Conservation (phyloP, 2,888 invertebrate genomes). For the Leptopterna dolabrata region DNA sequence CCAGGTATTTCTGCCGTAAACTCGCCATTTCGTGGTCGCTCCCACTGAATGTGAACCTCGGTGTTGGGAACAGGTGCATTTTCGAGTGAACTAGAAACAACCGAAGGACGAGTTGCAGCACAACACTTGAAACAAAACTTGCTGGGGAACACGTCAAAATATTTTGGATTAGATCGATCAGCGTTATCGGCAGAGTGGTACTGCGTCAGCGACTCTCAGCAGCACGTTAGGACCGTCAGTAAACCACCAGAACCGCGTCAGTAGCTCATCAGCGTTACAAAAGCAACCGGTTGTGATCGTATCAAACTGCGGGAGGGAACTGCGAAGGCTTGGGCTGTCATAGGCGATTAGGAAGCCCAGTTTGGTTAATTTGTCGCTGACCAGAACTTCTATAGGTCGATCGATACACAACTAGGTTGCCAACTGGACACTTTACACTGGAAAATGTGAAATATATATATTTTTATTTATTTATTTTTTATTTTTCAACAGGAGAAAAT, state of each 20-base stretch:
- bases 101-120: too few relatives aligned
- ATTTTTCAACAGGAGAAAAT: too few relatives aligned
- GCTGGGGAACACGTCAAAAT: neutral
- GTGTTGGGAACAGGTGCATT: neutral
- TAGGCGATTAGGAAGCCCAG: neutral
- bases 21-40: conserved; percentile 6
- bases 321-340: neutral
- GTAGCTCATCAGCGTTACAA: too few relatives aligned
- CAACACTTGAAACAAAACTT: neutral
- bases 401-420: neutral
- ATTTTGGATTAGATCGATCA: too few relatives aligned
- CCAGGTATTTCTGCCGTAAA: conserved; percentile 4
- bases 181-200: too few relatives aligned
- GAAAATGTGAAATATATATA: too few relatives aligned
- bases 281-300: neutral
- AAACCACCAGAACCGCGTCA: neutral
- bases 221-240: neutral
- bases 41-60: neutral
- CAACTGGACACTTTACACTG: neutral
- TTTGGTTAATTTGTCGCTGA: neutral
- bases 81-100: too few relatives aligned
- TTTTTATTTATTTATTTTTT: too few relatives aligned
- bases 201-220: neutral
- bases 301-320: too few relatives aligned
- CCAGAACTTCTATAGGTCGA: neutral